Evolutionary conservation across 2,113 vertebrate species (phyloP).

Genomic region (Neolamprologus sp.): DNA sequence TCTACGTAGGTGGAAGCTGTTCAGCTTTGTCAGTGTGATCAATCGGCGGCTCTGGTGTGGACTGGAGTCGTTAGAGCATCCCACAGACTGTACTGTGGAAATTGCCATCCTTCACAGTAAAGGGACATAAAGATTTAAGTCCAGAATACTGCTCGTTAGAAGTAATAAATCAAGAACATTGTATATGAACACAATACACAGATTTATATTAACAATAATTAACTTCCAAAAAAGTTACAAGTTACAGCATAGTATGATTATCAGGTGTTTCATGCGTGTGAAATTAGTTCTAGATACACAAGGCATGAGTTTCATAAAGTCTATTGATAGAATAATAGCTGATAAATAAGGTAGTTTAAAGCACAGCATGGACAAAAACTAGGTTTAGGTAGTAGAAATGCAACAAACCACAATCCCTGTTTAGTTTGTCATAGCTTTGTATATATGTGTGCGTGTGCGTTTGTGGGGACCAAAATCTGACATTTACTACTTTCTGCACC

Average conservation of each 20-base stretch:
- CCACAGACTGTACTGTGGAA: not conserved
- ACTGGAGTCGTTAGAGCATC: not conserved
- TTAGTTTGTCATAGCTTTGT: not conserved
- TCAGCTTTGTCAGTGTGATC: not conserved
- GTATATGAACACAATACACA: not conserved
- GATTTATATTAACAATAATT: not conserved
- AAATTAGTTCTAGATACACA: not conserved
- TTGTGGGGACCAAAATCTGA: not conserved
- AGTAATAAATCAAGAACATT: not conserved
- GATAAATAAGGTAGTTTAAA: not conserved
- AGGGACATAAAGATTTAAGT: not conserved
- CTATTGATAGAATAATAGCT: not conserved
- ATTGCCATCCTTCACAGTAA: not conserved
- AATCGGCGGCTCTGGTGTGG: not conserved
- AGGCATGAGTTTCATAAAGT: not conserved
- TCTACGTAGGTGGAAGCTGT: not conserved
- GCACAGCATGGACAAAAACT: not conserved
- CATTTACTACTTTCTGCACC: not conserved
- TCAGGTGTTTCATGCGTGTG: not conserved
- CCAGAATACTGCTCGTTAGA: not conserved
- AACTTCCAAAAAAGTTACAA: not conserved
- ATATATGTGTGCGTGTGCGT: rapidly evolving
- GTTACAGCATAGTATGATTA: not conserved
- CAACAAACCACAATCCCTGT: not conserved
- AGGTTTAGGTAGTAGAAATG: not conserved